These are phyloP conservation scores for Hydrozoanthus gracilis DNA, from an alignment of 92 coral and sea anemone genomes.

Conservation along the genomic window DNA sequence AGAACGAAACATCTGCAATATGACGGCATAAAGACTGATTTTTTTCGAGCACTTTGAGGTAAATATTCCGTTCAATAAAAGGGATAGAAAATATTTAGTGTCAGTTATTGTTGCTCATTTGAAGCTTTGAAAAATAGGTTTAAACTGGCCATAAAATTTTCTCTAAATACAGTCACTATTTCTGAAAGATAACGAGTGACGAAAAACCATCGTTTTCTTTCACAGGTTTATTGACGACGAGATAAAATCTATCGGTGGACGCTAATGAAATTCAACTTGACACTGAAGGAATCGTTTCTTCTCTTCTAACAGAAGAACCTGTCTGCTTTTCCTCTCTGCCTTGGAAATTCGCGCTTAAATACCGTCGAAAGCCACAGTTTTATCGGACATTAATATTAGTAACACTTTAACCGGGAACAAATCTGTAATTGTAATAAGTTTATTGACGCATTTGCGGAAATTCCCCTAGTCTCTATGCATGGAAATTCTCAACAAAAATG, in stretches of 20 bases:
- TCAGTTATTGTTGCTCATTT: constrained; percentile 85
- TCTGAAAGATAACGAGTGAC: constrained; percentile 54
- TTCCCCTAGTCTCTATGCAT: constrained; percentile 38
- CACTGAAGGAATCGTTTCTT: neutral
- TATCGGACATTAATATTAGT: neutral
- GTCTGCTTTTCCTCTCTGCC: constrained; percentile 1
- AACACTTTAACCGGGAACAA: constrained; percentile 35
- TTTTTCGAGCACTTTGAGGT: constrained; percentile 74
- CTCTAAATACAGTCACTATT: constrained; percentile 57
- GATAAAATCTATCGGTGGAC: constrained; percentile 22
- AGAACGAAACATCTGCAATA: constrained; percentile 71
- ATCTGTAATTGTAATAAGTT: constrained; percentile 41
- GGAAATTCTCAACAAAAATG: constrained; percentile 11
- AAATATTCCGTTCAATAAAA: constrained; percentile 77
- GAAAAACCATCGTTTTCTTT: constrained; percentile 25
- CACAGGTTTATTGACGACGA: constrained; percentile 39
- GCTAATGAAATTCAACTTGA: constrained; percentile 28
- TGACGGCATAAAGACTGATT: constrained; percentile 63
- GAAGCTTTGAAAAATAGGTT: constrained; percentile 68
- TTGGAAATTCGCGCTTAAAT: constrained; percentile 1
- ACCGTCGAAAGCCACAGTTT: neutral
- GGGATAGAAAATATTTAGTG: constrained; percentile 59
- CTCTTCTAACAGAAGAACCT: constrained; percentile 2
- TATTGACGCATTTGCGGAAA: constrained; percentile 42
- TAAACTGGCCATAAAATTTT: constrained; percentile 45